Base-by-base conservation (phyloP, 2,888 invertebrate genomes). In the Parnassius apollo region DNA sequence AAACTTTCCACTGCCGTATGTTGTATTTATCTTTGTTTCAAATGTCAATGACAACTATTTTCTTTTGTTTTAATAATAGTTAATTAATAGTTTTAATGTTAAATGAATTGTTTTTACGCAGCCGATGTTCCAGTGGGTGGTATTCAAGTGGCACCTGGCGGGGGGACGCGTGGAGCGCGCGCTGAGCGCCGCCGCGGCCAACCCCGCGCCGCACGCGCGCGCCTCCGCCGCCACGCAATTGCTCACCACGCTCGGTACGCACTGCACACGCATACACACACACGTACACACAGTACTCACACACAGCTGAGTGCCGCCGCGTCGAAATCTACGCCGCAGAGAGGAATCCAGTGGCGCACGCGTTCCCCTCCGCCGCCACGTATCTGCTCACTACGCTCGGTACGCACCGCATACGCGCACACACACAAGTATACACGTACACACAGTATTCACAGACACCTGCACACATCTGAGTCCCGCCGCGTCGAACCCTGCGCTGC, bases 61-160 rank as follows among this genome's bases (percentile, higher is more conserved):
- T 3, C 7, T 35, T 35, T 7, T 35, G 35, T 35, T 35, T 18
- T 18, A 18, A 18, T 18, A 18, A 18, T 18, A 18, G 18, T 18
- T 18, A 18, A 35, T 7, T 35, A 35, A 35, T 35, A 35, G 4
- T 35, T 35, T 35, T 35, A 35, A 35, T 1, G 35, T 35, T 46
- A 7, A 11, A n/a, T 46, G 11, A 7, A 11, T 3, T n/a, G n/a
- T 42, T 44, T 42, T 54, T 11, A n/a, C 4, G 46, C 56, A 63
- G 63, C 50, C 63, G 45, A 63, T 91, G 85, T 91, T 91, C 84
- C 92, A 92, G 68, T 92, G 92, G 86, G 77, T 91, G 71, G 89
- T 92, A 74, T 91, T 91, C 84, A 91, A 90, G 77, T 91, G 91
- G 87, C 91, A 91, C 82, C 71, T 91, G 75, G 73, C 85, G 35